Conservation (phyloP, 2,888 invertebrate genomes). For the Drosophila helvetica region DNA sequence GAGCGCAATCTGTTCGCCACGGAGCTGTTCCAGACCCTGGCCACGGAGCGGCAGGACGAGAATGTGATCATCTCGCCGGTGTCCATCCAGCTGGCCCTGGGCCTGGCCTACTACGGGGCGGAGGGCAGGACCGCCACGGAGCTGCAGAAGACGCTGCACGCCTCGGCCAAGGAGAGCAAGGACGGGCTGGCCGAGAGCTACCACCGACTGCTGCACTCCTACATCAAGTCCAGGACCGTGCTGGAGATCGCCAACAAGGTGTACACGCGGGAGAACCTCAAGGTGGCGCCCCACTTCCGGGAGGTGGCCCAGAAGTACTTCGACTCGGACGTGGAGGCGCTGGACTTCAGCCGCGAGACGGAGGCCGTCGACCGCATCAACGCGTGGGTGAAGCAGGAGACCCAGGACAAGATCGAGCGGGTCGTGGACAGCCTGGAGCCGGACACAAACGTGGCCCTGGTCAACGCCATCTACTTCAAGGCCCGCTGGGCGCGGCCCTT, state of each 20-base stretch:
- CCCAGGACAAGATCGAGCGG: conserved; percentile 92
- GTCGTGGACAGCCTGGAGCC: conserved; percentile 87
- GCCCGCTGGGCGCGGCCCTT: conserved; percentile 91
- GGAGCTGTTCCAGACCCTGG: conserved; percentile 79
- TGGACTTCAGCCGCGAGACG: conserved; percentile 87
- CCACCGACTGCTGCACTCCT: conserved; percentile 76
- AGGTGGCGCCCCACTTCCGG: conserved; percentile 86
- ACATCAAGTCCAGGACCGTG: conserved; percentile 79
- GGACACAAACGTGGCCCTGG: conserved; percentile 89
- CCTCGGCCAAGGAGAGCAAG: conserved; percentile 78
- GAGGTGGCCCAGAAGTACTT: conserved; percentile 87
- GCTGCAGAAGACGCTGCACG: conserved; percentile 75
- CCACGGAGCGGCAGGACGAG: conserved; percentile 74
- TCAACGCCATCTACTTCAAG: conserved; percentile 95
- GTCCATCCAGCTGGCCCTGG: conserved; percentile 77
- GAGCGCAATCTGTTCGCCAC: conserved; percentile 81
- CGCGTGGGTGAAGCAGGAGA: conserved; percentile 91
- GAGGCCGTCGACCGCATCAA: conserved; percentile 88
- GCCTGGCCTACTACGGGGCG: conserved; percentile 78
- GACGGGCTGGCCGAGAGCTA: conserved; percentile 78
- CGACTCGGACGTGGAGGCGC: conserved; percentile 87
- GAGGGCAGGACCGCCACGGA: conserved; percentile 75
- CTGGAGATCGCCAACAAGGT: conserved; percentile 90
- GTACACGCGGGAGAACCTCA: conserved; percentile 86
- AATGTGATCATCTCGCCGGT: conserved; percentile 81